Conservation (phyloP, 2,888 invertebrate genomes). For the Pseudococcus viburni region DNA sequence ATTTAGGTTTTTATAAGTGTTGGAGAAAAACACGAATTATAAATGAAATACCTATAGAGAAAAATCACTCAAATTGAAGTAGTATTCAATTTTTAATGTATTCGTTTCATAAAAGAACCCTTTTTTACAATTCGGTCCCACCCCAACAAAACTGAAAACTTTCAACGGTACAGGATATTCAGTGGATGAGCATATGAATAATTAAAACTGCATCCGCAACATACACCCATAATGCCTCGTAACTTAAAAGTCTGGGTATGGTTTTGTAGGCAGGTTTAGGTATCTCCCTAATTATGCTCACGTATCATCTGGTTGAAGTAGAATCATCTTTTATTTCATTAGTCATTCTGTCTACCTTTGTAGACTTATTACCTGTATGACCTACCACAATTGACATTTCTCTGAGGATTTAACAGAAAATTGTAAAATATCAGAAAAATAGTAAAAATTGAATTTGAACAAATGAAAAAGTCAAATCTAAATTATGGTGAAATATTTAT, state of each 20-base stretch:
- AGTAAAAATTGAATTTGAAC: no score
- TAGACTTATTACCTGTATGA: neutral
- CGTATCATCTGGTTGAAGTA: slow-evolving; percentile 23
- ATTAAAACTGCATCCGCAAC: slow-evolving; percentile 49
- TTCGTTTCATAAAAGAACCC: neutral
- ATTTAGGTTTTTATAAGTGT: neutral
- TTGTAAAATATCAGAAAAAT: no score
- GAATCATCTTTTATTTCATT: neutral
- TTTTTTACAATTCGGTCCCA: slow-evolving; percentile 36
- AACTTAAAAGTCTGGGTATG: slow-evolving; percentile 3
- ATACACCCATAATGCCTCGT: neutral
- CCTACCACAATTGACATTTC: no score
- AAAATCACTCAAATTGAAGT: neutral
- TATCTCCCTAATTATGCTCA: slow-evolving; percentile 6
- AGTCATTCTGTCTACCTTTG: neutral
- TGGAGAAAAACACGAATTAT: neutral
- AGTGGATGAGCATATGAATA: slow-evolving; percentile 45
- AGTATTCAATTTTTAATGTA: neutral
- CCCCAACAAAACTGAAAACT: slow-evolving; percentile 48
- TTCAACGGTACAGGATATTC: slow-evolving; percentile 44
- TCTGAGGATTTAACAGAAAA: no score
- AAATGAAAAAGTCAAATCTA: no score
- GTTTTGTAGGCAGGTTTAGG: neutral
- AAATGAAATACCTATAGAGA: neutral
- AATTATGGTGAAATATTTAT: no score